Conservation (phyloP, 2,113 vertebrate species). For the Propithecus coquereli region DNA sequence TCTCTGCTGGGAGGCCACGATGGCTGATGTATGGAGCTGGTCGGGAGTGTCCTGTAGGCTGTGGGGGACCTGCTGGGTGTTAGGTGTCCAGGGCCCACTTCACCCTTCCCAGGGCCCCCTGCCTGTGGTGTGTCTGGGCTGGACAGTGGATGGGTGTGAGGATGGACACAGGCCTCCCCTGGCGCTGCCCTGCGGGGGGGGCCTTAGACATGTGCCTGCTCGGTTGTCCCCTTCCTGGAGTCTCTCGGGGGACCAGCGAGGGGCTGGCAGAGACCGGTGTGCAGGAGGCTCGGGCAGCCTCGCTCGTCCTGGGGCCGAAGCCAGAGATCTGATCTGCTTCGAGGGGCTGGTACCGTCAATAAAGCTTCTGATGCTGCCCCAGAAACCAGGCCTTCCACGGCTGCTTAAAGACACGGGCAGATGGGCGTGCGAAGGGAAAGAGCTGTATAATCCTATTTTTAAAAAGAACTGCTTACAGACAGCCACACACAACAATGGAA, state of each 20-base stretch:
- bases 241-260: background rate
- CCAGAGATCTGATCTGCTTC: background rate
- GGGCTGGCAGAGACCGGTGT: background rate
- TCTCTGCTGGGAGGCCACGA: background rate
- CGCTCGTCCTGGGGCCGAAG: fast-evolving
- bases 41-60: background rate
- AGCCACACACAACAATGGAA: fast-evolving
- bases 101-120: background rate
- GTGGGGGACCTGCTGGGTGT: background rate
- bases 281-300: background rate
- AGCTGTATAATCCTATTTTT: fast-evolving
- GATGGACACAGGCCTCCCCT: background rate
- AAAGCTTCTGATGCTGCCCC: background rate
- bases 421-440: fast-evolving
- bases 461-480: fast-evolving
- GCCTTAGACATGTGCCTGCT: no score
- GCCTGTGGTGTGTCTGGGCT: background rate
- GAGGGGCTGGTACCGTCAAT: background rate
- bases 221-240: no score
- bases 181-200: background rate
- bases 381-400: background rate
- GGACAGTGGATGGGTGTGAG: fast-evolving
- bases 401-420: background rate
- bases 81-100: background rate
- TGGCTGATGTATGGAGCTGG: fast-evolving